Conservation (phyloP, 2,797 vertebrate genomes). For the Rhyacichthys aspro region DNA sequence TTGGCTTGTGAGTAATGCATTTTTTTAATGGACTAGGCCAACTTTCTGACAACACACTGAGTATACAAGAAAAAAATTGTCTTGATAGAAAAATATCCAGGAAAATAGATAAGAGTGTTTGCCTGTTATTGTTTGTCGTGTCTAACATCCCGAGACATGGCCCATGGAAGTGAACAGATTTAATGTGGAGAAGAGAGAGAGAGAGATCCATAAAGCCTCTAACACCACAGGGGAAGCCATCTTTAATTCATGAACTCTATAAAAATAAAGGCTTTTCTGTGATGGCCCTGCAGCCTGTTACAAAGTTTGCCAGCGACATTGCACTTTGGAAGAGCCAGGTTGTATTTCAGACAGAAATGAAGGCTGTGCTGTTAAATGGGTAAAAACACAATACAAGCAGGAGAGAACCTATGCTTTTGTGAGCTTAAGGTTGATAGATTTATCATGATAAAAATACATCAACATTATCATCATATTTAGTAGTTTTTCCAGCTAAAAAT, state of each 20-base stretch:
- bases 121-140: conserved; percentile 72
- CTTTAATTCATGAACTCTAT: conserved; percentile 81
- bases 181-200: conserved; percentile 58
- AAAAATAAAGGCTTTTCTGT: conserved; percentile 77
- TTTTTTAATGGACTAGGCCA: conserved; percentile 68
- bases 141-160: conserved; percentile 74
- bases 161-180: conserved; percentile 72
- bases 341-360: conserved; percentile 44
- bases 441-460: background rate
- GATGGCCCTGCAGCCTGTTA: conserved; percentile 72
- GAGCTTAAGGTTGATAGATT: conserved; percentile 12
- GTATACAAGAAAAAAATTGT: conserved; percentile 25
- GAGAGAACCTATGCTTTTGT: too few relatives aligned
- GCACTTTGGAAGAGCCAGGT: conserved; percentile 36
- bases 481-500: background rate
- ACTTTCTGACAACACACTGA: conserved; percentile 22
- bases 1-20: conserved; percentile 66
- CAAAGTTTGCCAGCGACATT: conserved; percentile 63
- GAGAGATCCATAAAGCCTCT: conserved; percentile 69
- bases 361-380: conserved; percentile 37
- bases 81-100: conserved; percentile 33
- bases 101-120: conserved; percentile 64
- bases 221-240: conserved; percentile 73
- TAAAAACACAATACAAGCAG: conserved; percentile 5
- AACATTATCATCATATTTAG: background rate